These are phyloP conservation scores for Phymanthus crucifer DNA, from an alignment of 92 coral and sea anemone species.

Conservation along the genomic window DNA sequence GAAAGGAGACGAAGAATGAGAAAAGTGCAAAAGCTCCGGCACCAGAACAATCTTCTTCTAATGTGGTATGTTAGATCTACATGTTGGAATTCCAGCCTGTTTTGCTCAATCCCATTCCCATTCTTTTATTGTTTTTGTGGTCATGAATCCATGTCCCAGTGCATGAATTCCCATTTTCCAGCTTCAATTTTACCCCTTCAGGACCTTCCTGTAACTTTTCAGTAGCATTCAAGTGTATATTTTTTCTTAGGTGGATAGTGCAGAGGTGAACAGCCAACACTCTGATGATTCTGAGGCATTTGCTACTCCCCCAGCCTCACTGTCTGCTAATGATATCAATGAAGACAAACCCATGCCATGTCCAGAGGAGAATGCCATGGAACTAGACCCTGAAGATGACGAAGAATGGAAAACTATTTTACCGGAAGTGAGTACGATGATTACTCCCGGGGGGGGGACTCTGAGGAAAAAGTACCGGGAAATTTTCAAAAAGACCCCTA, in stretches of 20 bases:
- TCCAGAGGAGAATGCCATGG: constrained; percentile 56
- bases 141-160: too few species aligned
- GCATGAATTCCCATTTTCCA: too few species aligned
- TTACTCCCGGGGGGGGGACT: too few species aligned
- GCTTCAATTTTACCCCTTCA: too few species aligned
- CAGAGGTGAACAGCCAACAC: constrained; percentile 63
- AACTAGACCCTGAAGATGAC: constrained; percentile 48
- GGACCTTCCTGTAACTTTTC: background rate
- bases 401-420: constrained; percentile 89
- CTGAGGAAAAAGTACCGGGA: too few species aligned
- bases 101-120: too few species aligned
- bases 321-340: constrained; percentile 45
- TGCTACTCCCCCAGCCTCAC: constrained; percentile 78
- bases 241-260: constrained; percentile 44
- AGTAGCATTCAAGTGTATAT: background rate
- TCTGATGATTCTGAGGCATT: constrained; percentile 84
- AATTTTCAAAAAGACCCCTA: too few species aligned
- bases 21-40: background rate
- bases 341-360: constrained; percentile 34
- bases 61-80: background rate
- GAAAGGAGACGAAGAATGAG: background rate
- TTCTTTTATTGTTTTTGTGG: too few species aligned
- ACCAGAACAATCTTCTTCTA: background rate
- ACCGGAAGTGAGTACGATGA: constrained; percentile 68
- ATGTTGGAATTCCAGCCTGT: background rate